phyloP scores from a whole-genome alignment of 2,113 vertebrate species.

The Cryptotis parvus region DNA sequence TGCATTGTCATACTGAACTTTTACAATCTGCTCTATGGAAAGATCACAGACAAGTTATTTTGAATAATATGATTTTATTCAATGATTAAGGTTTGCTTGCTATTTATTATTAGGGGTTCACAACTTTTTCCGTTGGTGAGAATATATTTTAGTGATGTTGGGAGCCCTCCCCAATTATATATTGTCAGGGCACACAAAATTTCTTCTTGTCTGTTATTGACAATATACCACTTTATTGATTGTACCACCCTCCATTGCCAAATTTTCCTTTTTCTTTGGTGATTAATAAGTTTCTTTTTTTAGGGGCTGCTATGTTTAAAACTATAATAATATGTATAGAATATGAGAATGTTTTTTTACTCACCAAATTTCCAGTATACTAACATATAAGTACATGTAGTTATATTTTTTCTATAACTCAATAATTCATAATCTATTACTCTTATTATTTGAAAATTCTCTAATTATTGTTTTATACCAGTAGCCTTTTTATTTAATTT shows the following conservation, averaged over 20 bases:
- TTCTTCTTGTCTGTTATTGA: too few relatives aligned
- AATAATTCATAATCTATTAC: not conserved
- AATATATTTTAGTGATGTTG: not conserved
- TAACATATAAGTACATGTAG: not conserved
- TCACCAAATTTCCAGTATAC: not conserved
- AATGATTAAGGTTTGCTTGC: not conserved
- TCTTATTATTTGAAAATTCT: not conserved
- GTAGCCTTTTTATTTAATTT: too few relatives aligned
- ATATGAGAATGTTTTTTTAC: not conserved
- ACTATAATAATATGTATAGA: not conserved
- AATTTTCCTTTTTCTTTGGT: constrained; percentile 15
- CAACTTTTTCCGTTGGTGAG: not conserved
- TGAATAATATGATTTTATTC: not conserved
- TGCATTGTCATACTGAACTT: not conserved
- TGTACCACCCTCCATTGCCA: not conserved
- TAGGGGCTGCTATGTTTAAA: not conserved
- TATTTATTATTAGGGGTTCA: not conserved
- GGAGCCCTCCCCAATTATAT: too few relatives aligned
- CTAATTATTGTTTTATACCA: too few relatives aligned
- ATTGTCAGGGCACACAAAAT: too few relatives aligned
- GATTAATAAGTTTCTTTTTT: not conserved
- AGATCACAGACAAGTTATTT: not conserved
- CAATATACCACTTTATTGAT: not conserved
- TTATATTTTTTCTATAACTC: constrained; percentile 52
- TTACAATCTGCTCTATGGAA: not conserved